Percentiles rank a stretch among this genome's conserved stretches.
Conservation (phyloP, 2,113 vertebrate genomes). For the Phodopus roborovskii region DNA sequence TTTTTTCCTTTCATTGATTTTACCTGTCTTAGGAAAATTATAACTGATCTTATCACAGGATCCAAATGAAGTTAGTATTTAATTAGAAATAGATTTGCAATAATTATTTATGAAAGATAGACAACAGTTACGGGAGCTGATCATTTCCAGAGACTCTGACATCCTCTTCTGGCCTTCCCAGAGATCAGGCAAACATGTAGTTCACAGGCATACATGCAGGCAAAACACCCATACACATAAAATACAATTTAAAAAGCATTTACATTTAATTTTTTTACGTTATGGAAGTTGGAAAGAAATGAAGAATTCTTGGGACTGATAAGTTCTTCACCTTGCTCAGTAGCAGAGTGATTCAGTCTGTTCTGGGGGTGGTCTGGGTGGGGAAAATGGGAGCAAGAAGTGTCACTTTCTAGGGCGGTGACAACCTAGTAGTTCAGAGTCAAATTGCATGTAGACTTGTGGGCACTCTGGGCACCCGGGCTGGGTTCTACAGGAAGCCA, state of each 20-base stretch:
- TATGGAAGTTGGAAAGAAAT: neutral
- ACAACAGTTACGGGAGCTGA: neutral
- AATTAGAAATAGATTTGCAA: neutral
- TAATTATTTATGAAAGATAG: neutral
- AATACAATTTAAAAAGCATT: neutral
- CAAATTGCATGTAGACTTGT: neutral
- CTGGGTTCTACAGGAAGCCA: conserved; percentile 5
- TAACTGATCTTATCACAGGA: neutral
- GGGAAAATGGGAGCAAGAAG: neutral
- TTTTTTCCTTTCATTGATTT: neutral
- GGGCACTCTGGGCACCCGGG: neutral
- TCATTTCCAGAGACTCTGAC: neutral
- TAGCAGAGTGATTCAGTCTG: neutral
- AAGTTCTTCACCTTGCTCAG: neutral
- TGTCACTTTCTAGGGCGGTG: neutral
- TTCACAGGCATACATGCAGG: neutral
- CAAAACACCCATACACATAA: neutral
- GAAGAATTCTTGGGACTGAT: neutral
- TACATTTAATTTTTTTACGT: neutral
- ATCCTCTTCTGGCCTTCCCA: neutral
- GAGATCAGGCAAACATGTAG: neutral
- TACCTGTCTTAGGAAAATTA: neutral
- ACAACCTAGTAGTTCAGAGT: neutral
- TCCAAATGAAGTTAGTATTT: neutral
- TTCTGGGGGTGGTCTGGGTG: neutral